These are phyloP conservation scores for Tetragonisca angustula DNA, from an alignment of 2,888 invertebrate species.

Conservation along the genomic window DNA sequence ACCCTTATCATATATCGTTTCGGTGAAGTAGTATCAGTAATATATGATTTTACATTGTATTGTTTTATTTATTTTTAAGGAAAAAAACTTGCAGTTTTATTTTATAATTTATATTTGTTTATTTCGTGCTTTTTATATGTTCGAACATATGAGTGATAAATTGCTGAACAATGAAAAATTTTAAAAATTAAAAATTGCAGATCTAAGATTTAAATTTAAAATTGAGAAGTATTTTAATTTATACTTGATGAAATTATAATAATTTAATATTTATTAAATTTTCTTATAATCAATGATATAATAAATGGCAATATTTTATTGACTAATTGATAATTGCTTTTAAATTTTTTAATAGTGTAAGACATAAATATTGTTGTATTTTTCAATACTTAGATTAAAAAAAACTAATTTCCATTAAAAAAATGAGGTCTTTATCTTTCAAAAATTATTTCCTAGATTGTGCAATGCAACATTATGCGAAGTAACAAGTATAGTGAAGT, in stretches of 20 bases:
- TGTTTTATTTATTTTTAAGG: not conserved
- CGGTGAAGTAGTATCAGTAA: not conserved
- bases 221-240: not conserved
- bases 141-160: no score
- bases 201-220: no score
- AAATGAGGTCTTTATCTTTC: not conserved
- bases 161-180: not conserved
- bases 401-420: not conserved
- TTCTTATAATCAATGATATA: not conserved
- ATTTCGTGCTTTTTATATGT: not conserved
- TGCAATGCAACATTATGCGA: not conserved
- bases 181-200: not conserved
- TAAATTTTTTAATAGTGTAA: not conserved
- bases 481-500: not conserved
- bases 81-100: not conserved
- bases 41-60: not conserved
- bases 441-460: not conserved
- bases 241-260: not conserved
- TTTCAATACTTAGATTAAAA: not conserved
- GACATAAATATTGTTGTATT: not conserved
- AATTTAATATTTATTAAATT: not conserved
- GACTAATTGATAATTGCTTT: not conserved
- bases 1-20: not conserved
- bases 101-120: not conserved
- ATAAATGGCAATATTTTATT: not conserved